Evolutionary conservation across 2,797 vertebrate genomes (phyloP).

Genomic region (Molossus molossus): DNA sequence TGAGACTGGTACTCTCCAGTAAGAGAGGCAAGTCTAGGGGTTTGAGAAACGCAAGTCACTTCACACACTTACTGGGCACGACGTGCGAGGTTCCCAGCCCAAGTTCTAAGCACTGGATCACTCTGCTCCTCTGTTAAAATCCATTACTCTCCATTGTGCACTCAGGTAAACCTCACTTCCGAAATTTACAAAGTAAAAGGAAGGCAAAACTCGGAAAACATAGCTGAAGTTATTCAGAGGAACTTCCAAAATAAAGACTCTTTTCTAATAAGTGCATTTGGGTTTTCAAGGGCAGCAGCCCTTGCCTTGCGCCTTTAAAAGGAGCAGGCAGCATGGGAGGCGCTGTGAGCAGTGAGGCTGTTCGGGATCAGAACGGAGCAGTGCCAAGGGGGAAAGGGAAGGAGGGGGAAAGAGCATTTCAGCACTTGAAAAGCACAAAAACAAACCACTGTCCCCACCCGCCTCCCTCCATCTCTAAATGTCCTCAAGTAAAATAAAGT

Average conservation of each 20-base stretch:
- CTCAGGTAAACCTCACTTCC: neutral
- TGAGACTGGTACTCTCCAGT: neutral
- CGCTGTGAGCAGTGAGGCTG: neutral
- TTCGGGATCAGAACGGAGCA: neutral
- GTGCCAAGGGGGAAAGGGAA: neutral
- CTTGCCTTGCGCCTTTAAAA: neutral
- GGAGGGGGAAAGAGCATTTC: neutral
- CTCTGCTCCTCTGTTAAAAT: neutral
- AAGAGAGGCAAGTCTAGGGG: neutral
- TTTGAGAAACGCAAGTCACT: neutral
- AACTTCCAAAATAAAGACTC: neutral
- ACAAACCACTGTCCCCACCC: neutral
- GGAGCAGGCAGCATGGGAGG: accelerated
- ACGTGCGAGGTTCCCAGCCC: neutral
- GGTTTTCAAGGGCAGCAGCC: neutral
- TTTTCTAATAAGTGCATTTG: neutral
- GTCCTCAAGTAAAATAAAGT: neutral
- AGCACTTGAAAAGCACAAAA: neutral
- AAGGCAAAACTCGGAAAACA: neutral
- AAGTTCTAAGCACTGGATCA: neutral
- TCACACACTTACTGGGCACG: neutral
- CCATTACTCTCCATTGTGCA: neutral
- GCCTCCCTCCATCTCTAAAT: neutral
- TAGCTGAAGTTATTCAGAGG: neutral
- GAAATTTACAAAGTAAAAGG: neutral